phyloP scores from a whole-genome alignment of 2,888 invertebrate species.

The Oligia strigilis region DNA sequence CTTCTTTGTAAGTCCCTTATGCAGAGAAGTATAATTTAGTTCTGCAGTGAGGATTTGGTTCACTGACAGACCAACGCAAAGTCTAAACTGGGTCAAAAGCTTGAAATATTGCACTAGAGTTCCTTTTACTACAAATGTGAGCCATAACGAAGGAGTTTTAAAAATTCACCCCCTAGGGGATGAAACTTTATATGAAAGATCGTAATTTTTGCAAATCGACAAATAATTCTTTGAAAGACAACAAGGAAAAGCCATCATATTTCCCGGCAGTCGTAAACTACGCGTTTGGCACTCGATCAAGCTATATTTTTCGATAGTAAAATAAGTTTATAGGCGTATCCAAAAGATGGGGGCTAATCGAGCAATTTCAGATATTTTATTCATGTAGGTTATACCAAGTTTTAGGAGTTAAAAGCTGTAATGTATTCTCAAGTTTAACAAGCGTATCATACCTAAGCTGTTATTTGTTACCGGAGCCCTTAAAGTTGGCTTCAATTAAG shows the following conservation, averaged over 20 bases:
- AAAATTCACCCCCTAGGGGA: background rate
- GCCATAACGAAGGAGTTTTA: no score
- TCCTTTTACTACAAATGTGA: background rate
- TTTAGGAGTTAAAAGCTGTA: constrained; percentile 26
- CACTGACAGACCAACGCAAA: no score
- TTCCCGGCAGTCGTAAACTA: constrained; percentile 27
- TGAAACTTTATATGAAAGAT: background rate
- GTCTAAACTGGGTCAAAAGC: no score
- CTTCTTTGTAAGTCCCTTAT: no score
- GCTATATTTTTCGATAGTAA: constrained; percentile 39
- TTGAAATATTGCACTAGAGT: background rate
- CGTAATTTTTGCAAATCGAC: background rate
- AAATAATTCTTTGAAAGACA: background rate
- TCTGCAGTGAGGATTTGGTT: background rate
- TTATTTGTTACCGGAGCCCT: constrained; percentile 2
- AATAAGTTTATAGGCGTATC: constrained; percentile 36
- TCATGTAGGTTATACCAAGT: constrained; percentile 17
- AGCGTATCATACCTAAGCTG: constrained; percentile 24
- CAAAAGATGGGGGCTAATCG: constrained; percentile 28
- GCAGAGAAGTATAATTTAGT: background rate
- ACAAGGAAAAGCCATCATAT: constrained; percentile 18
- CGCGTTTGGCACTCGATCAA: constrained; percentile 54
- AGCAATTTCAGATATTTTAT: constrained; percentile 39
- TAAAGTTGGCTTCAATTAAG: background rate
- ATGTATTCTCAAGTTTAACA: constrained; percentile 33